Percentiles rank a stretch among this genome's conserved stretches.
Conservation (phyloP, 2,888 invertebrate genomes). For the Agrotis puta region DNA sequence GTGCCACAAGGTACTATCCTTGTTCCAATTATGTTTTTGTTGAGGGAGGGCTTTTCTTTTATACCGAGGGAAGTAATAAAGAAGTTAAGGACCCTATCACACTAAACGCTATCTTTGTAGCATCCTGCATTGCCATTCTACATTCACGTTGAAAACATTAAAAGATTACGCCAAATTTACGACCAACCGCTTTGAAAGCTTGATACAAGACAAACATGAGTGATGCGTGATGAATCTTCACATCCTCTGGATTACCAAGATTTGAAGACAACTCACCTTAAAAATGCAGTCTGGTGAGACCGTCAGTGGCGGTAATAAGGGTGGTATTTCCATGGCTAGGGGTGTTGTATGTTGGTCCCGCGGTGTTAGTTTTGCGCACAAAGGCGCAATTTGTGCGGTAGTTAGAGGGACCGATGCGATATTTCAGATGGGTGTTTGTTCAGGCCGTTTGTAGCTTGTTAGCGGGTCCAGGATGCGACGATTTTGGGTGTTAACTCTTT, state of each 20-base stretch:
- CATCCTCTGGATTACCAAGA: conserved; percentile 70
- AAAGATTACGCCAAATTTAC: conserved; percentile 62
- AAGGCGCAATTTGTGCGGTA: conserved; percentile 74
- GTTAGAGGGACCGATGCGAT: conserved; percentile 70
- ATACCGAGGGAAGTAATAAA: background rate
- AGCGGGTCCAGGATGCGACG: conserved; percentile 62
- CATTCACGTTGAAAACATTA: conserved; percentile 61
- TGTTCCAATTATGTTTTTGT: background rate
- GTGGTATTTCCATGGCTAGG: conserved; percentile 43
- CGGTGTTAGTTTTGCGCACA: conserved; percentile 78
- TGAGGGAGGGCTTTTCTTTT: background rate
- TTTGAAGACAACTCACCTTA: conserved; percentile 25
- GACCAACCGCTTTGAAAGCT: conserved; percentile 39
- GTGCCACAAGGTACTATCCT: background rate
- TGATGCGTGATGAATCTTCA: conserved; percentile 67
- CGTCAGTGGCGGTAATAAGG: conserved; percentile 33
- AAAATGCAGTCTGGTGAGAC: background rate
- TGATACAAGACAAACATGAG: conserved; percentile 61
- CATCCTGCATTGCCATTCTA: conserved; percentile 46
- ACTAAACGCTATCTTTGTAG: conserved; percentile 5
- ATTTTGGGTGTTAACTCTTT: conserved; percentile 65
- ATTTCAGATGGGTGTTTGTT: conserved; percentile 77
- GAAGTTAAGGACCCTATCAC: background rate
- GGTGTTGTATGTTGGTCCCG: conserved; percentile 41
- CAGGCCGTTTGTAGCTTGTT: conserved; percentile 69